Evolutionary conservation across 2,888 invertebrate species (phyloP), one percentile per base, ranked within the genome.

Genomic region (Hypselothyrea guttata): DNA sequence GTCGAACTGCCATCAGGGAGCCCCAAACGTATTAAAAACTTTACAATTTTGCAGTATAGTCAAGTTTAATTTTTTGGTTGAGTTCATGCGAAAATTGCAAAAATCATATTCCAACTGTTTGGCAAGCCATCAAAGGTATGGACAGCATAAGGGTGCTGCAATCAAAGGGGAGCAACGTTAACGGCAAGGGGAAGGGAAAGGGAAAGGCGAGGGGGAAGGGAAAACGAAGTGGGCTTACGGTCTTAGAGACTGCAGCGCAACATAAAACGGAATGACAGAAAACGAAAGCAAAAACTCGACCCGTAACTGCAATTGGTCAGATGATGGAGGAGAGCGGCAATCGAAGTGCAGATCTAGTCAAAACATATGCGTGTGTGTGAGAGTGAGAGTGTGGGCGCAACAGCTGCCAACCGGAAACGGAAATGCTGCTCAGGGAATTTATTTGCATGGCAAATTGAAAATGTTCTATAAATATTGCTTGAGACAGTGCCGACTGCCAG

Each of bases 81-180:
- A 84, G 85, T 81, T 81, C 83, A 78, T 81, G 84, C 85, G 81
- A 84, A 81, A 81, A 81, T 81, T 81, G 85, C 81, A 82, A 81
- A 81, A 81, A 81, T 84, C 81, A 81, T 83, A 81, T 81, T 81
- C 83, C 85, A 75, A 84, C 84, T 84, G 84, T 78, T 78, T 78
- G 78, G 71, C 77, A 84, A 78, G 82, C 84, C 68, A 84, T 78
- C 84, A 78, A 84, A 78, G 78, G 82, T 81, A 84, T 54, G 69
- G 52, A 38, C 69, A 60, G 33, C 51, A 58, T 38, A 38, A 40
- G 58, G 53, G 48, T 49, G 66, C 56, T 15, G 37, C 37, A 46
- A 52, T 22, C 45, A 16, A 47, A 15, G 46, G 38, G 7, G 27
- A 11, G 2, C n/a, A n/a, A n/a, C n/a, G 11, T 15, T 4, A 7